Evolutionary conservation across 2,113 vertebrate genomes (phyloP), one percentile per base, ranked within the genome.

Genomic region (Pao palembangensis): DNA sequence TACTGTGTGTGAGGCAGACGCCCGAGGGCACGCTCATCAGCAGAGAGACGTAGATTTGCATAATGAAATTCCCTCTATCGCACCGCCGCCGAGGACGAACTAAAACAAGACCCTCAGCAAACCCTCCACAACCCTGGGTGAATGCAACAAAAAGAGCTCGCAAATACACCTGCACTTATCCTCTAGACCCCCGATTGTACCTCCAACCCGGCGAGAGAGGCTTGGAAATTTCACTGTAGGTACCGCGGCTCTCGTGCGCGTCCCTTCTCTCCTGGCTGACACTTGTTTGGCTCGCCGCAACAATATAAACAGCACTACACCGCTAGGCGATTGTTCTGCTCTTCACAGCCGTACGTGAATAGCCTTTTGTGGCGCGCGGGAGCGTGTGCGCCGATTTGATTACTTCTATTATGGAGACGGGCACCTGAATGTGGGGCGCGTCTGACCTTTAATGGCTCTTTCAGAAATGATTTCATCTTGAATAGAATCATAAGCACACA

Each of bases 61-160:
- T 87, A 84, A 86, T 85, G 78, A 86, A 84, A 87, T 85, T 75
- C 79, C 68, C 84, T 78, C 83, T 81, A 75, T 80, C 80, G 5
- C 71, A 21, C 67, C 14, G 50, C 65, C 50, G 59, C 80, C 80
- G 82, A 84, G 73, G 82, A 80, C 82, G 74, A 79, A 71, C 73
- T 83, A 80, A 83, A 85, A 82, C 82, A 81, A 76, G 67, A 78
- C 75, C 78, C 73, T 82, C 73, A 78, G 83, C 71, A 75, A 76
- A 81, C 76, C 71, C 78, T 74, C 82, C 66, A 84, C 76, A 87
- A 62, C 78, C 69, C 59, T 73, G 70, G 61, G 71, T 71, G 70
- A 66, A 67, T 58, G 61, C 59, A 74, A 66, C 70, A 64, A 48
- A 74, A 58, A 52, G 28, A 15, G 72, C 47, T 53, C 63, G 43